Evolutionary conservation across 2,113 vertebrate genomes (phyloP), one percentile per base, ranked within the genome.

Genomic region (Sphaerodactylus townsendi): DNA sequence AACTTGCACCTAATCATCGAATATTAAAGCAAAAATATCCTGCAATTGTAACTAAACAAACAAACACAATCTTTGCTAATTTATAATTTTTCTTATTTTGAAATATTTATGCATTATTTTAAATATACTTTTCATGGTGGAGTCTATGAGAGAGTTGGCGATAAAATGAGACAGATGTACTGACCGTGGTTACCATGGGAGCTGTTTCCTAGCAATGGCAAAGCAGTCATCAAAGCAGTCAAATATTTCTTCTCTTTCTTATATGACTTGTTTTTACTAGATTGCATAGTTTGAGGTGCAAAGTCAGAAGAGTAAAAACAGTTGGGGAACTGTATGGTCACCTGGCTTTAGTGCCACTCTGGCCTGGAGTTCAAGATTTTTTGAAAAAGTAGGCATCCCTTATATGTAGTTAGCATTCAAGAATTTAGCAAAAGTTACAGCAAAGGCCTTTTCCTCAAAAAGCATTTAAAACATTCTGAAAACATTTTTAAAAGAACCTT

Each of bases 111-210:
- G 15, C 72, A 89, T 92, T 78, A 75, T 44, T 68, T 87, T 93
- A 94, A 94, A 93, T 94, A 91, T 77, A 90, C 91, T 94, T 93
- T 94, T 91, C 88, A 81, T 90, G 81, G 92, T 90, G 89, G 86
- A 91, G 84, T 92, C 89, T 95, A 65, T 87, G 79, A 92, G 90
- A 95, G 88, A 91, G 92, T 2, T 93, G 89, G 91, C 95, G 95
- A 95, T 92, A 94, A 95, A 95, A 91, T 92, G 92, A 96, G 95
- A 94, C 95, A 96, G 95, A 95, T 95, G 94, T 95, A 96, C 94
- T 95, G 95, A 95, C 95, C 95, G 94, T 71, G 86, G 96, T 96
- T 96, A 95, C 96, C 95, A 96, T 96, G 96, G 95, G 89, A 96
- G 96, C 95, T 90, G 96, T 96, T 96, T 96, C 95, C 95, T 95